Conservation (phyloP, 2,113 vertebrate genomes). For the Oncorhynchus tshawytscha region DNA sequence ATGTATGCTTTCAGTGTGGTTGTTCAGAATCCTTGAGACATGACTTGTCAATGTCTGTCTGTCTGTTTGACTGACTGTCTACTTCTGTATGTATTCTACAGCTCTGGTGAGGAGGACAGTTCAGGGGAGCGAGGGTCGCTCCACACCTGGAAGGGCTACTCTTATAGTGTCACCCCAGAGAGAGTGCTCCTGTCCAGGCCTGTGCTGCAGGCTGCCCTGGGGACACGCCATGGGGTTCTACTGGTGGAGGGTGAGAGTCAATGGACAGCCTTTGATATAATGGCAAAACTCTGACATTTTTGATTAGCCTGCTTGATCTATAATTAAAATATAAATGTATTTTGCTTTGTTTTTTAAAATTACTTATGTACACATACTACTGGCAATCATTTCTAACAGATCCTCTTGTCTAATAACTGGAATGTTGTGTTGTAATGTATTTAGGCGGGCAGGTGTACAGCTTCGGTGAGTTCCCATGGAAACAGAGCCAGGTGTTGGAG, state of each 20-base stretch:
- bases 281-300: background rate
- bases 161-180: conserved; percentile 80
- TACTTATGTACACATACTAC: background rate
- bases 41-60: background rate
- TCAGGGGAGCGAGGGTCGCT: conserved; percentile 84
- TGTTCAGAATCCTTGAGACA: background rate
- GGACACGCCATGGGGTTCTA: conserved; percentile 83
- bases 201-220: conserved; percentile 88
- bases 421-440: background rate
- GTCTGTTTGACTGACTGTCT: background rate
- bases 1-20: background rate
- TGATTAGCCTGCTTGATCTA: background rate
- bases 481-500: conserved; percentile 58
- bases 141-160: conserved; percentile 89
- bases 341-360: background rate
- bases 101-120: conserved; percentile 79
- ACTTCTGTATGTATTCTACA: conserved; percentile 50
- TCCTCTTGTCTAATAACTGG: background rate
- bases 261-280: background rate
- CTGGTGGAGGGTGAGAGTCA: conserved; percentile 83
- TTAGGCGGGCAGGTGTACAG: conserved; percentile 92
- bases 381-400: background rate
- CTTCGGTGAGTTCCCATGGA: conserved; percentile 88
- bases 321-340: background rate
- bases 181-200: conserved; percentile 80